Conservation (phyloP, 2,797 vertebrate species). For the Gouania willdenowi region DNA sequence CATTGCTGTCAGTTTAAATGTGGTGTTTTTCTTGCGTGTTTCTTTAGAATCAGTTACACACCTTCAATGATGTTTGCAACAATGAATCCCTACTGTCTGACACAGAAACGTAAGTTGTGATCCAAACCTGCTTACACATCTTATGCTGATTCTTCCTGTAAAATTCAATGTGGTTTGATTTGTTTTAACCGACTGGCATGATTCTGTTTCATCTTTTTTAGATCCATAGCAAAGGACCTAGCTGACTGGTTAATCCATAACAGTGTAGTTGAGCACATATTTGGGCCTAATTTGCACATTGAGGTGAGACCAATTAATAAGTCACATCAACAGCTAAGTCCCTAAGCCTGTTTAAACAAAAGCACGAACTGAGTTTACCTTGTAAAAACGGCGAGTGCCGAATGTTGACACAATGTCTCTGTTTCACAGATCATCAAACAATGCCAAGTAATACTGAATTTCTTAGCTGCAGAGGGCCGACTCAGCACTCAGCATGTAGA, state of each 20-base stretch:
- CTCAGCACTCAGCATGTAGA: slow-evolving; percentile 97
- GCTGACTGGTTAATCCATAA: slow-evolving; percentile 94
- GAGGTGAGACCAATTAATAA: slow-evolving; percentile 81
- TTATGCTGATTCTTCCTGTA: rapidly evolving
- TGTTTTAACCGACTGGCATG: too few species aligned
- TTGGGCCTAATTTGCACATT: slow-evolving; percentile 95
- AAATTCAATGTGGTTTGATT: too few species aligned
- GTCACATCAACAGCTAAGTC: too few species aligned
- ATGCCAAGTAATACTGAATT: slow-evolving; percentile 99
- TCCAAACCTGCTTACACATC: background rate
- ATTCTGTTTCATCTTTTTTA: slow-evolving; percentile 38
- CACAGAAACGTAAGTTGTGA: slow-evolving; percentile 95
- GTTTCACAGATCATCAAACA: slow-evolving; percentile 94
- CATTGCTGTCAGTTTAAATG: too few species aligned
- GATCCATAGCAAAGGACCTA: slow-evolving; percentile 95
- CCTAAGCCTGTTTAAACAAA: too few species aligned
- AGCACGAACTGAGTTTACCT: too few species aligned
- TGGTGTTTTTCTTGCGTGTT: too few species aligned
- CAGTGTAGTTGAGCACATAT: slow-evolving; percentile 96
- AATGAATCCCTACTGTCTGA: slow-evolving; percentile 98
- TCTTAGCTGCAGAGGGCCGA: slow-evolving; percentile 94
- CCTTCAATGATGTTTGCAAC: slow-evolving; percentile 98
- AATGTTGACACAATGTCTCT: background rate
- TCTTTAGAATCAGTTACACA: slow-evolving; percentile 95
- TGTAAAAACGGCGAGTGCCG: too few species aligned